Evolutionary conservation across 2,888 invertebrate genomes (phyloP), one percentile per base, ranked within the genome.

Genomic region (Melipona bicolor): DNA sequence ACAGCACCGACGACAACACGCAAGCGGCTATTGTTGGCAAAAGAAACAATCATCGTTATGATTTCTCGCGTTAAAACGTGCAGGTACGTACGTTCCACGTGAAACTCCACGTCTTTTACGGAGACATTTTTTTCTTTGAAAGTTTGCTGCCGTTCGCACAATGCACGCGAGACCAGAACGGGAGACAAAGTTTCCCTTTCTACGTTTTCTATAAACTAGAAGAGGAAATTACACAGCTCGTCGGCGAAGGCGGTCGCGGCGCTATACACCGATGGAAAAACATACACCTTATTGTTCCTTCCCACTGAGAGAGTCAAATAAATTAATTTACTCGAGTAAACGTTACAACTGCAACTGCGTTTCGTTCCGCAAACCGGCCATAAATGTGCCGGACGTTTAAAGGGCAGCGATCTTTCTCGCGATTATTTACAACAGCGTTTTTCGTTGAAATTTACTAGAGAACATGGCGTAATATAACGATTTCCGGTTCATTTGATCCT

Each of bases 111-210:
- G 68, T 68, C 81, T 77, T 74, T 80, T 59, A 59, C 78, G 56
- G 68, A 24, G 81, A 81, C n/a, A n/a, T 65, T 88, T 88, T 85
- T 88, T 79, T 73, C 75, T 80, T 86, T 70, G 79, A 64, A 81
- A 81, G 76, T 88, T 86, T 65, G 74, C 75, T 82, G 69, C 86
- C 81, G 79, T 88, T 86, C 4, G 21, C 82, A 73, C 79, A 76
- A 71, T 70, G 77, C 76, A 77, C 81, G 62, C 79, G 72, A 54
- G 32, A 32, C 32, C 79, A 78, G 70, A 70, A 67, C 61, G 74
- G 64, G 71, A 84, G 52, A 84, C 83, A 79, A 88, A 86, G 88
- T 88, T 84, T 78, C 75, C 77, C 81, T 88, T 88, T 86, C 88
- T 81, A 70, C 71, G 78, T 80, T 87, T 75, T 77, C 70, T 77